phyloP scores from a whole-genome alignment of 2,888 invertebrate species.

The Octodonta nipae region DNA sequence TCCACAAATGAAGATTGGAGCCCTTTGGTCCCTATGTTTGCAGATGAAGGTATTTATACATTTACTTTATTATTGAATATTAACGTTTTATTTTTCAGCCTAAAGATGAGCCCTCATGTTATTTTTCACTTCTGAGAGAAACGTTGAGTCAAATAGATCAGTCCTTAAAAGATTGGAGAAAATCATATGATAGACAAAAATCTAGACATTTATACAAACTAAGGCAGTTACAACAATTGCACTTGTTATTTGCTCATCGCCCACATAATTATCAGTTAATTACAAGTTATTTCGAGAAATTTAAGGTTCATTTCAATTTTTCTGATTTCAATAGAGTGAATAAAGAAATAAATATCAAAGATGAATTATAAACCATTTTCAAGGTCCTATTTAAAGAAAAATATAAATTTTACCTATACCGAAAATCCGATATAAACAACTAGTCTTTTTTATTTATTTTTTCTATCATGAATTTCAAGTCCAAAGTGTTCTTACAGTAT shows the following conservation, averaged over 20 bases:
- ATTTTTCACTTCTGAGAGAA: slow-evolving; percentile 40
- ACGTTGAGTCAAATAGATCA: slow-evolving; percentile 39
- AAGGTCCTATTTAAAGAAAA: too few species aligned
- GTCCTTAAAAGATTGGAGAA: slow-evolving; percentile 43
- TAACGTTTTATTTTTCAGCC: slow-evolving; percentile 17
- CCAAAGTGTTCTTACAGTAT: too few species aligned
- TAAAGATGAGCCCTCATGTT: slow-evolving; percentile 33
- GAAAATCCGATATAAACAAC: too few species aligned
- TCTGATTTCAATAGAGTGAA: too few species aligned
- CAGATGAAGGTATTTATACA: slow-evolving; percentile 33
- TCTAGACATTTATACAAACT: slow-evolving; percentile 25
- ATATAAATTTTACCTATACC: too few species aligned
- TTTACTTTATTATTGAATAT: slow-evolving; percentile 1
- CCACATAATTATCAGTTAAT: slow-evolving; percentile 16
- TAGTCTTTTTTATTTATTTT: too few species aligned
- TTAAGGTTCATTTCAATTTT: too few species aligned
- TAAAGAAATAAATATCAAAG: too few species aligned
- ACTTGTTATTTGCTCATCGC: slow-evolving; percentile 28
- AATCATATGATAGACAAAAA: slow-evolving; percentile 21
- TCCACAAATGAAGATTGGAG: slow-evolving; percentile 38
- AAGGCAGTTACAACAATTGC: slow-evolving; percentile 28
- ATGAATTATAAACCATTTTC: too few species aligned
- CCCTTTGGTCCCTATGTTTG: slow-evolving; percentile 43
- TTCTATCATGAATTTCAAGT: too few species aligned
- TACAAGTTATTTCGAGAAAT: slow-evolving; percentile 16